Conservation (phyloP, 2,888 invertebrate species). For the Amiota communis region DNA sequence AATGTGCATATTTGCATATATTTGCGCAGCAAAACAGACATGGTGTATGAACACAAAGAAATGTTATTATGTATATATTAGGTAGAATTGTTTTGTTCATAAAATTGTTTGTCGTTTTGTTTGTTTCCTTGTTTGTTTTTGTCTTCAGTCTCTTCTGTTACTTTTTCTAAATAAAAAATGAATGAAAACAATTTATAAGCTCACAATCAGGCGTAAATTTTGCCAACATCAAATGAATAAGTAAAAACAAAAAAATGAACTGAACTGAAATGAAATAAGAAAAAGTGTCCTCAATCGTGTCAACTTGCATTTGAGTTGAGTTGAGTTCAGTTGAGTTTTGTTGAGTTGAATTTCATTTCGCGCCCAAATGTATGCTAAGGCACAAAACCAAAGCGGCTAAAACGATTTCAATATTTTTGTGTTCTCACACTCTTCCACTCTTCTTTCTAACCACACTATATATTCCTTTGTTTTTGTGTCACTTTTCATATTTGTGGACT, state of each 20-base stretch:
- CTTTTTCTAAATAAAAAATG: neutral
- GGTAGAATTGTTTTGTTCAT: conserved; percentile 5
- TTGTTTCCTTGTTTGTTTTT: neutral
- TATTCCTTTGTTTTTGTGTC: too few species aligned
- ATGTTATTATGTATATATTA: conserved; percentile 5
- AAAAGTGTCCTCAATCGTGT: too few species aligned
- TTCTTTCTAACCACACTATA: too few species aligned
- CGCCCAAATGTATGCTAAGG: conserved; percentile 3
- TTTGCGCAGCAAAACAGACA: neutral
- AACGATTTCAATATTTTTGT: conserved; percentile 22
- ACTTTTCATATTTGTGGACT: too few species aligned
- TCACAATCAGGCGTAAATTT: neutral
- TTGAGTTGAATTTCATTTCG: neutral
- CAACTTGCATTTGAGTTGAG: neutral
- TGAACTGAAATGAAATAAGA: too few species aligned
- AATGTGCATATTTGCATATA: conserved; percentile 24
- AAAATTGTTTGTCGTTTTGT: conserved; percentile 9
- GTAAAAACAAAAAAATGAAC: too few species aligned
- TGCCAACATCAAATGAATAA: conserved; percentile 6
- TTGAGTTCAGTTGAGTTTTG: conserved; percentile 14
- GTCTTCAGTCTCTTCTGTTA: neutral
- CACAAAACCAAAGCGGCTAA: conserved; percentile 10
- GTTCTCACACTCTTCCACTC: neutral
- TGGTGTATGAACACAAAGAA: neutral
- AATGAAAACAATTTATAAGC: conserved; percentile 25